Evolutionary conservation across 2,888 invertebrate genomes (phyloP).

Genomic region (Perizoma flavofasciatum): DNA sequence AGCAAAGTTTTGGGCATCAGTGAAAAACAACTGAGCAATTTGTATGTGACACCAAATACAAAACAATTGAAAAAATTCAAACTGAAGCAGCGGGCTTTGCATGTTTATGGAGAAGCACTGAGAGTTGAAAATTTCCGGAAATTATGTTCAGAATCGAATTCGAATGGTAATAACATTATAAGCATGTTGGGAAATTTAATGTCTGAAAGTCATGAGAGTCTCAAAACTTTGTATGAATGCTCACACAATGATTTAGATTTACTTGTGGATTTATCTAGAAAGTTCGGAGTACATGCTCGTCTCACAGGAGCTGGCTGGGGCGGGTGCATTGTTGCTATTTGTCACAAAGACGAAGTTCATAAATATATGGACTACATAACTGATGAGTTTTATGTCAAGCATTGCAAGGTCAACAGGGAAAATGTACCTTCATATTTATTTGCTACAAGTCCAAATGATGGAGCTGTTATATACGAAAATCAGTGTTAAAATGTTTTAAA

Average conservation of each 20-base stretch:
- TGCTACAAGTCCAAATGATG: constrained; percentile 88
- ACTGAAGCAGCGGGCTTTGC: constrained; percentile 92
- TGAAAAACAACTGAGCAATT: constrained; percentile 83
- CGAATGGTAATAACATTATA: constrained; percentile 65
- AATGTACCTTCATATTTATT: constrained; percentile 86
- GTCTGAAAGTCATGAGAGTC: constrained; percentile 94
- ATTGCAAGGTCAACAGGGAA: constrained; percentile 79
- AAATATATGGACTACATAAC: constrained; percentile 88
- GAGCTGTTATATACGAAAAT: constrained; percentile 82
- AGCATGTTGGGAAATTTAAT: constrained; percentile 90
- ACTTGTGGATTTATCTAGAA: constrained; percentile 89
- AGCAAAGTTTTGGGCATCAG: constrained; percentile 83
- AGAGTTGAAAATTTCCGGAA: constrained; percentile 91
- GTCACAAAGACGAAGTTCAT: constrained; percentile 85
- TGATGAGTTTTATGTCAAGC: constrained; percentile 86
- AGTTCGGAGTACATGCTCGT: constrained; percentile 91
- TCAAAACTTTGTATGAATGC: constrained; percentile 94
- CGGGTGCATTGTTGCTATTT: constrained; percentile 96
- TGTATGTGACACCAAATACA: constrained; percentile 78
- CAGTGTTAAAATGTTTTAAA: background rate
- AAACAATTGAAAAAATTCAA: constrained; percentile 89
- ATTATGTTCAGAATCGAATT: constrained; percentile 76
- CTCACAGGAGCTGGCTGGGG: constrained; percentile 99
- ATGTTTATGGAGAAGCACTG: constrained; percentile 95
- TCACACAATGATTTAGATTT: constrained; percentile 94